Conservation (phyloP, 2,888 invertebrate genomes). For the Bellardia pandia region DNA sequence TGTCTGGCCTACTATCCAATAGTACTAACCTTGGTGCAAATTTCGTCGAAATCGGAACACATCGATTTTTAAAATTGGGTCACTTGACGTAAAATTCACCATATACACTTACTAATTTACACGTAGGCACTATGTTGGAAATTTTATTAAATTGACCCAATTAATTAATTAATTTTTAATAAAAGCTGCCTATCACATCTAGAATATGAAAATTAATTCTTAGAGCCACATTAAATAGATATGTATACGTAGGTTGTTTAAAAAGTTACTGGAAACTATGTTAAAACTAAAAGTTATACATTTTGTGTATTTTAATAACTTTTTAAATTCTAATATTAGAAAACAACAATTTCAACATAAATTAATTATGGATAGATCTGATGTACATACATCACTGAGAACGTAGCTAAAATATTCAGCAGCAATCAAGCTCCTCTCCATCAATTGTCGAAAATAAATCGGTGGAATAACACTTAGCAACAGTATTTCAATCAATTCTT, state of each 20-base stretch:
- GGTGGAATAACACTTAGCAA: background rate
- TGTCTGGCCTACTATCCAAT: too few relatives aligned
- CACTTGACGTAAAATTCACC: too few relatives aligned
- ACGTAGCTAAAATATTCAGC: background rate
- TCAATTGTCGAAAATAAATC: background rate
- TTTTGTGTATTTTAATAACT: too few relatives aligned
- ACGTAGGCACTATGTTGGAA: background rate
- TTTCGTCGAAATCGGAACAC: too few relatives aligned
- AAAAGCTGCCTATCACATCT: background rate
- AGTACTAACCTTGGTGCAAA: too few relatives aligned
- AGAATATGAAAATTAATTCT: background rate
- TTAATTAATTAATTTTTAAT: conserved; percentile 1
- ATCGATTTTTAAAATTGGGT: too few relatives aligned
- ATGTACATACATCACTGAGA: too few relatives aligned
- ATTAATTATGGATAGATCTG: background rate
- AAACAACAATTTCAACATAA: background rate
- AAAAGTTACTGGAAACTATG: background rate
- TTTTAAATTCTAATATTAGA: background rate
- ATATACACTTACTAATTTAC: background rate
- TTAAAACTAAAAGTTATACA: too few relatives aligned
- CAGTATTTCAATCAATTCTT: background rate
- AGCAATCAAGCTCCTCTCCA: background rate
- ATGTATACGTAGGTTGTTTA: background rate
- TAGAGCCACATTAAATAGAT: background rate
- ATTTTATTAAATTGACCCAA: conserved; percentile 15